phyloP scores from a whole-genome alignment of 1,140 invertebrate genomes.

The Polypedilum pembai region DNA sequence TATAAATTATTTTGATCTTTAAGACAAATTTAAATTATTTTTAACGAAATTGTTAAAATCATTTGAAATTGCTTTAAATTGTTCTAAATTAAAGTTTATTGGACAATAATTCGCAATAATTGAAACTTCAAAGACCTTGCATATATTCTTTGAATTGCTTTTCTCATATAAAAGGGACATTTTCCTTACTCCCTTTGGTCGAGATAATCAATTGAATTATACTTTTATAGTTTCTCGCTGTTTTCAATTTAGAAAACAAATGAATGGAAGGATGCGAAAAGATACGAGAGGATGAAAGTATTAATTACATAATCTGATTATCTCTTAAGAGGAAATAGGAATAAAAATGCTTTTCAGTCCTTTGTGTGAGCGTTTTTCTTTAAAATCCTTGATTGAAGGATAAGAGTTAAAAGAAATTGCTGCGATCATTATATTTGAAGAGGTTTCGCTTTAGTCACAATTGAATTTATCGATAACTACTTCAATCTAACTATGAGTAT shows the following conservation, averaged over 20 bases:
- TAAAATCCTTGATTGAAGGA: too few relatives aligned
- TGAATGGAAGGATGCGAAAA: background rate
- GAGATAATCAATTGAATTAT: constrained; percentile 7
- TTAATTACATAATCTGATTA: constrained; percentile 19
- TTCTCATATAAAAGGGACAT: background rate
- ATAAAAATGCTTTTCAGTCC: too few relatives aligned
- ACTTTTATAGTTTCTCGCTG: background rate
- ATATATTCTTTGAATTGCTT: too few relatives aligned
- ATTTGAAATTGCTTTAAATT: background rate
- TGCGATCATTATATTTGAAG: too few relatives aligned
- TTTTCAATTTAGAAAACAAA: background rate
- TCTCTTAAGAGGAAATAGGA: background rate
- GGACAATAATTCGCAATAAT: background rate
- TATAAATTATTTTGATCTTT: too few relatives aligned
- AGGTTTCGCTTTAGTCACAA: too few relatives aligned
- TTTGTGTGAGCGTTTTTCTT: too few relatives aligned
- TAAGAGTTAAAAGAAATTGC: too few relatives aligned
- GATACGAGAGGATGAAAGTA: background rate
- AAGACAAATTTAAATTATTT: background rate
- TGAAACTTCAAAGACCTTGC: background rate
- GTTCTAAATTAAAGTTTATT: background rate
- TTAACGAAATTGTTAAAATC: too few relatives aligned
- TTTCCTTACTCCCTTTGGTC: background rate
- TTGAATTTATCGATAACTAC: too few relatives aligned
- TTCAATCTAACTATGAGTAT: too few relatives aligned